phyloP scores from a whole-genome alignment of 2,888 invertebrate species.

The Tachina lurida region DNA sequence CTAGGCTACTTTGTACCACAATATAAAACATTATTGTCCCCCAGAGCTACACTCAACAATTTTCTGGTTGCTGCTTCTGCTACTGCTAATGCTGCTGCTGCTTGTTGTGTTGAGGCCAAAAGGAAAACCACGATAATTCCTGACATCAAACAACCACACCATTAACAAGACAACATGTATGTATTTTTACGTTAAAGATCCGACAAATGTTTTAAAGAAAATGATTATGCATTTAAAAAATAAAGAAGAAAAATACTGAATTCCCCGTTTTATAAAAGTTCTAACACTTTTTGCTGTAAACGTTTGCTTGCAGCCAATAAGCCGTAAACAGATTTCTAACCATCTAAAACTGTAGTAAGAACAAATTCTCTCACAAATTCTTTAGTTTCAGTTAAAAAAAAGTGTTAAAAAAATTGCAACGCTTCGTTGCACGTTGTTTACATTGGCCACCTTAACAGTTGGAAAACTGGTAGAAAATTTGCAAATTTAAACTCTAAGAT shows the following conservation, averaged over 20 bases:
- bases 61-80: conserved; percentile 3
- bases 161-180: conserved; percentile 17
- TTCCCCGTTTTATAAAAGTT: conserved; percentile 42
- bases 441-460: conserved; percentile 56
- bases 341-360: conserved; percentile 70
- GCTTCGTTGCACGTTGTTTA: conserved; percentile 65
- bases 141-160: conserved; percentile 54
- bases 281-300: conserved; percentile 61
- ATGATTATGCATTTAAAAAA: background rate
- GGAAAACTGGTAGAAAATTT: conserved; percentile 55
- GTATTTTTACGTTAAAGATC: conserved; percentile 1
- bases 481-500: conserved; percentile 59
- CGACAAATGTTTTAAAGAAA: conserved; percentile 16
- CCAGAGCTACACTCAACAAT: conserved; percentile 44
- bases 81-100: background rate
- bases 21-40: conserved; percentile 1
- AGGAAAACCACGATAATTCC: conserved; percentile 66
- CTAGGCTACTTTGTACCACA: conserved; percentile 39
- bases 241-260: conserved; percentile 10
- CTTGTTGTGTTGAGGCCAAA: conserved; percentile 23
- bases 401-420: conserved; percentile 43
- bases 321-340: background rate
- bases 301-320: background rate
- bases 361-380: conserved; percentile 77
- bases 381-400: conserved; percentile 43